Percentiles rank a stretch among this genome's conserved stretches.
Conservation (phyloP, 2,888 invertebrate species). For the Drosophila flavopinicola region DNA sequence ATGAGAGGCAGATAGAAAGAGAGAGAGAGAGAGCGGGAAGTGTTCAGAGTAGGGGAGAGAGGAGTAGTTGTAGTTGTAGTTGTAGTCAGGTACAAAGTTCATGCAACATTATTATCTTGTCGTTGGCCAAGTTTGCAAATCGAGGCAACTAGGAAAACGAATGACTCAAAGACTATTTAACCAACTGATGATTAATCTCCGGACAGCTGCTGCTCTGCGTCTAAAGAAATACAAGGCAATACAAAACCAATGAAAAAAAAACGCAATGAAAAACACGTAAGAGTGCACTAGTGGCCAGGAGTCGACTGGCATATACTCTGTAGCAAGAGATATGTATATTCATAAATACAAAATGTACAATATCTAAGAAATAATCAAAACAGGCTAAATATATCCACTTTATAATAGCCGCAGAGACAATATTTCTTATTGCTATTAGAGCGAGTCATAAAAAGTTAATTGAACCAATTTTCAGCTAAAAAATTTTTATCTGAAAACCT, state of each 20-base stretch:
- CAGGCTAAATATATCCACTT: no score
- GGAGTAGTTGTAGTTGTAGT: neutral
- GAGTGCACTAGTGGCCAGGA: neutral
- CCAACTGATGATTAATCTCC: slow-evolving; percentile 68
- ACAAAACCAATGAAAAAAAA: neutral
- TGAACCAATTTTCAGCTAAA: no score
- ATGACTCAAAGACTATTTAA: slow-evolving; percentile 55
- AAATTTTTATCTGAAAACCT: no score
- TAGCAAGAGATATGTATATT: neutral
- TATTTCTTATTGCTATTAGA: no score
- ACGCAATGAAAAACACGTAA: slow-evolving; percentile 5
- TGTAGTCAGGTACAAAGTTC: slow-evolving; percentile 43
- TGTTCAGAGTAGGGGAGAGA: neutral
- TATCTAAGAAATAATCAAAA: no score
- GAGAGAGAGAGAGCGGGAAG: no score
- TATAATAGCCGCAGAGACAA: no score
- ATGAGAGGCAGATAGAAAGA: neutral
- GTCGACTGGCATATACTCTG: slow-evolving; percentile 26
- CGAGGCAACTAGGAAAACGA: slow-evolving; percentile 33
- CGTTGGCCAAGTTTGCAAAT: slow-evolving; percentile 41
- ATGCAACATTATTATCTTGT: slow-evolving; percentile 18
- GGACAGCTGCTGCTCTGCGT: slow-evolving; percentile 37
- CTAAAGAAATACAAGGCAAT: slow-evolving; percentile 1
- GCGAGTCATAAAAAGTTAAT: no score
- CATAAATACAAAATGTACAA: no score